A percentile compares a stretch with the other conserved stretches of the same genome.
Conservation (phyloP, 2,113 vertebrate genomes). For the Turnix velox region DNA sequence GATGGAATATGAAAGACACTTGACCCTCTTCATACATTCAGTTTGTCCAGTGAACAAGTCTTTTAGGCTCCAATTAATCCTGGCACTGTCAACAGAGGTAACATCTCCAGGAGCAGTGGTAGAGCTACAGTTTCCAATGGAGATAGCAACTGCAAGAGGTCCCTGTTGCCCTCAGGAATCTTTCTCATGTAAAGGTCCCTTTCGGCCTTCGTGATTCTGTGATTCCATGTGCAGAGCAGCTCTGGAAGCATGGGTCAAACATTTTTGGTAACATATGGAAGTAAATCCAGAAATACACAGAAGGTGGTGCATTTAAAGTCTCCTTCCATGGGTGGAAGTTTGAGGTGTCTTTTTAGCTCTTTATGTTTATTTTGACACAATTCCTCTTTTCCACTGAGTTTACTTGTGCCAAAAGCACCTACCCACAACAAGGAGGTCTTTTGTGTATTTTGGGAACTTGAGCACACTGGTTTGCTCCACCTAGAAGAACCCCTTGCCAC, state of each 20-base stretch:
- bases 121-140: not conserved
- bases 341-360: not conserved
- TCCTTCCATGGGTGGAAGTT: fast-evolving
- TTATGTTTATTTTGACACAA: not conserved
- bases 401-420: not conserved
- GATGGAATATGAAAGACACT: slow-evolving; percentile 1
- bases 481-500: not conserved
- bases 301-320: not conserved
- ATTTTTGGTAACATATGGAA: not conserved
- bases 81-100: not conserved
- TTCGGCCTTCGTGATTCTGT: no score
- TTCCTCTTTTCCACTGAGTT: not conserved
- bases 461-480: not conserved
- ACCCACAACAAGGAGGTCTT: not conserved
- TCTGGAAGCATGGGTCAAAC: not conserved
- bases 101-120: not conserved
- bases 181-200: no score
- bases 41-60: slow-evolving; percentile 15
- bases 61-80: slow-evolving; percentile 14
- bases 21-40: slow-evolving; percentile 3
- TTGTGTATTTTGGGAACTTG: not conserved
- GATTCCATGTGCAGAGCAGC: not conserved
- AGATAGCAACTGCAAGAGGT: not conserved
- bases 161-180: not conserved
- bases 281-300: not conserved